phyloP scores from a whole-genome alignment of 2,797 vertebrate genomes.

The Hypotaenidia philippensis region DNA sequence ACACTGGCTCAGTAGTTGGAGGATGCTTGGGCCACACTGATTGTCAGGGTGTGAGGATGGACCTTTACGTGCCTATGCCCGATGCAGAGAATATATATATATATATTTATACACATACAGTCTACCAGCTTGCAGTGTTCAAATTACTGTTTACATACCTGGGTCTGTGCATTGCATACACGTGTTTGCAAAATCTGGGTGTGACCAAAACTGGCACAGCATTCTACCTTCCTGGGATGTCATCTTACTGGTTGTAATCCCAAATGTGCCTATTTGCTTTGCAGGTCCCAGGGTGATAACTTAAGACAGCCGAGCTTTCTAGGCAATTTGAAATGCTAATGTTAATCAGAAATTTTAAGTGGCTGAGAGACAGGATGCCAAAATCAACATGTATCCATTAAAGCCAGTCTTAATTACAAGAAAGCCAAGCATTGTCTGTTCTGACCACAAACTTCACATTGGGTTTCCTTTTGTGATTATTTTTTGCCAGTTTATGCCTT shows the following conservation, averaged over 20 bases:
- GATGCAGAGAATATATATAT: constrained; percentile 3
- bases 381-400: background rate
- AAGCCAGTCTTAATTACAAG: constrained; percentile 4
- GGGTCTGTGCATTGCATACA: background rate
- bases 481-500: background rate
- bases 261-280: background rate
- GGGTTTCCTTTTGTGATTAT: background rate
- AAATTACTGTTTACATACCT: background rate
- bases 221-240: rapidly evolving
- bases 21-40: constrained; percentile 2
- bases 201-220: rapidly evolving
- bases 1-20: background rate
- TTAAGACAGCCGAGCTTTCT: background rate
- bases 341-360: background rate
- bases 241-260: background rate
- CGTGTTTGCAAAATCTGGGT: background rate
- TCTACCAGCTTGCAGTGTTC: background rate
- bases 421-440: background rate
- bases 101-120: background rate
- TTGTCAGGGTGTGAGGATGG: background rate
- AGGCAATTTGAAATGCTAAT: constrained; percentile 13
- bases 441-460: background rate
- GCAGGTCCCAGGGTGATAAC: background rate
- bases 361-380: background rate
- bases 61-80: background rate